Conservation (phyloP, 2,113 vertebrate genomes). For the Sorex fumeus region DNA sequence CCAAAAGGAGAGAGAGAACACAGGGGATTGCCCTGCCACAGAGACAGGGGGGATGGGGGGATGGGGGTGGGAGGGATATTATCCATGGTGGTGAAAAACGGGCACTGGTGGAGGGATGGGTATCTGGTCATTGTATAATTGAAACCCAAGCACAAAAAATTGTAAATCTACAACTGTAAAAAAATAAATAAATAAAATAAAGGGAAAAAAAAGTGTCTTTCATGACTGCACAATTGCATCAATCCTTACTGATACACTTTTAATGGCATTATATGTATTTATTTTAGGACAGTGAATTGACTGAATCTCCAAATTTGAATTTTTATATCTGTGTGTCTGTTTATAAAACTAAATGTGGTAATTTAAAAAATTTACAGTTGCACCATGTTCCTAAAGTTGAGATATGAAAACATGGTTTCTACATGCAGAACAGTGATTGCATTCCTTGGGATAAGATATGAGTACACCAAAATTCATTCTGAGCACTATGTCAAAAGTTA, state of each 20-base stretch:
- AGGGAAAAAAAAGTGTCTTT: neutral
- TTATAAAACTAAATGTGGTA: conserved; percentile 43
- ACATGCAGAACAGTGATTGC: neutral
- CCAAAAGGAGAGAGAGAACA: too few relatives aligned
- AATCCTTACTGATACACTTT: neutral
- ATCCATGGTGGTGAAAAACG: too few relatives aligned
- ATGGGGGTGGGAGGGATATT: too few relatives aligned
- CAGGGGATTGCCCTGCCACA: too few relatives aligned
- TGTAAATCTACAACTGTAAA: too few relatives aligned
- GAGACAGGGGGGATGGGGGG: too few relatives aligned
- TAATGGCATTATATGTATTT: neutral
- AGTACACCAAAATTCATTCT: neutral
- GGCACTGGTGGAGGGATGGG: too few relatives aligned
- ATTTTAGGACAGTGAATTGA: conserved; percentile 21
- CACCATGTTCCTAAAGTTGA: conserved; percentile 17
- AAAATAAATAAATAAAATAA: too few relatives aligned
- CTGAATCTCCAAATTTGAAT: neutral
- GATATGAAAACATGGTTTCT: conserved; percentile 37
- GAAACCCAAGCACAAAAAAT: too few relatives aligned
- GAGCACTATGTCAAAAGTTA: neutral
- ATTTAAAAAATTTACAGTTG: conserved; percentile 7
- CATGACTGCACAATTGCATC: neutral
- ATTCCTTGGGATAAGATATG: neutral
- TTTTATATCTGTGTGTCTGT: neutral
- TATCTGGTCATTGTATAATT: too few relatives aligned